Evolutionary conservation across 2,888 invertebrate genomes (phyloP), one percentile per base, ranked within the genome.

Genomic region (Anticlea derivata): DNA sequence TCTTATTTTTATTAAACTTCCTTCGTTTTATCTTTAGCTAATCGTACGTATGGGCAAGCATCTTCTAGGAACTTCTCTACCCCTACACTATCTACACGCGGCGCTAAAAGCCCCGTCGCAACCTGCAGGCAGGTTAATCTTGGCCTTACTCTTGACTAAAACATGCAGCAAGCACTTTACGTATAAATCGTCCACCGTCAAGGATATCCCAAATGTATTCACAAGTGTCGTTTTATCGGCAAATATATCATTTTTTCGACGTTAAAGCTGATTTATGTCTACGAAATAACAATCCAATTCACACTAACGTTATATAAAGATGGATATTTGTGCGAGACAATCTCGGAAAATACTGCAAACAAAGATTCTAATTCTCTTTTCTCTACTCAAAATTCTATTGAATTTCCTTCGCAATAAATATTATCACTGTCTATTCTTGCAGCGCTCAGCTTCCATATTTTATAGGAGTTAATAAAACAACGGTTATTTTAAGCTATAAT

Each of bases 181-280:
- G 50, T 56, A 60, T 60, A 60, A 60, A 60, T 63, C 52, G 44
- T 56, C 56, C 50, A 70, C 70, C 68, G 76, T 80, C 78, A 73
- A 71, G 64, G 60, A 63, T 70, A 63, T 65, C 74, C 67, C 61
- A 68, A 72, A 80, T 80, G 75, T 83, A 79, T 83, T 80, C 79
- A 78, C 67, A 68, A 73, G 70, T 79, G 78, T 78, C 79, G 69
- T 74, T 79, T 82, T 80, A 82, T 81, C 77, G 76, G 70, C 69
- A 67, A 70, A 79, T 83, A 80, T 82, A 81, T 82, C 78, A 81
- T 73, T 74, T 78, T 75, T 75, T 73, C 68, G 80, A 78, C 80
- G 75, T 74, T 71, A 77, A 74, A 68, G 72, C 69, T 80, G 80
- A 83, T 82, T 80, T 82, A 82, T 75, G 61, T 66, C 65, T 66